Percentiles rank a stretch among this genome's conserved stretches.
Conservation (phyloP, 2,888 invertebrate genomes). For the Lycophotia porphyrea region DNA sequence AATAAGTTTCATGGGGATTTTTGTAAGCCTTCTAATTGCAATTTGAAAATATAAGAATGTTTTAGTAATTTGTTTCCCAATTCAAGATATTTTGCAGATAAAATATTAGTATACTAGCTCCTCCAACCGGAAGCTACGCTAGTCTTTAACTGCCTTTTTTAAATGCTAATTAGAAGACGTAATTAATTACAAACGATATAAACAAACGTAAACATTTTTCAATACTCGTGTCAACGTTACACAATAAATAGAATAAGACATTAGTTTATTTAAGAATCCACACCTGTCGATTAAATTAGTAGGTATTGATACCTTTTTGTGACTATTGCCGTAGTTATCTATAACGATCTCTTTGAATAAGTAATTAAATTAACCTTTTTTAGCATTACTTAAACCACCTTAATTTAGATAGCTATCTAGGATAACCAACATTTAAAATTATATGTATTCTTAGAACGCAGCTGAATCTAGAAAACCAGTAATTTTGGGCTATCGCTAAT, state of each 20-base stretch:
- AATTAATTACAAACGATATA: conserved; percentile 5
- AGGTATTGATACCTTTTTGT: conserved; percentile 7
- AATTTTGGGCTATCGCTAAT: not conserved
- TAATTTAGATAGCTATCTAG: conserved; percentile 31
- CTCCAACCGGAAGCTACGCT: not conserved
- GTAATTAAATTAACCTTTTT: conserved; percentile 54
- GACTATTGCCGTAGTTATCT: not conserved
- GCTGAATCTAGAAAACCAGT: not conserved
- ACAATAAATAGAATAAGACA: not conserved
- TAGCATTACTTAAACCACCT: not conserved
- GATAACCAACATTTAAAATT: not conserved
- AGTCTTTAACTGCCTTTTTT: conserved; percentile 2
- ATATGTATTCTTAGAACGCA: not conserved
- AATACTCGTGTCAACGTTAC: not conserved
- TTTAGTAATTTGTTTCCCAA: not conserved
- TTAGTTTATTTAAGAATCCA: not conserved
- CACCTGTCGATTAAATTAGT: conserved; percentile 25
- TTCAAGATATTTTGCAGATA: not conserved
- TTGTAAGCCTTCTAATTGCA: not conserved
- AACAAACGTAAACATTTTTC: conserved; percentile 11
- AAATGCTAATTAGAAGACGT: conserved; percentile 21
- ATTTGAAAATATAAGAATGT: not conserved
- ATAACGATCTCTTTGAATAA: conserved; percentile 40
- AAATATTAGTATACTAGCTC: not conserved
- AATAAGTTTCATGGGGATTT: not conserved